These are phyloP conservation scores for Reinhardtius hippoglossoides DNA, from an alignment of 2,113 vertebrate genomes.

Conservation along the genomic window DNA sequence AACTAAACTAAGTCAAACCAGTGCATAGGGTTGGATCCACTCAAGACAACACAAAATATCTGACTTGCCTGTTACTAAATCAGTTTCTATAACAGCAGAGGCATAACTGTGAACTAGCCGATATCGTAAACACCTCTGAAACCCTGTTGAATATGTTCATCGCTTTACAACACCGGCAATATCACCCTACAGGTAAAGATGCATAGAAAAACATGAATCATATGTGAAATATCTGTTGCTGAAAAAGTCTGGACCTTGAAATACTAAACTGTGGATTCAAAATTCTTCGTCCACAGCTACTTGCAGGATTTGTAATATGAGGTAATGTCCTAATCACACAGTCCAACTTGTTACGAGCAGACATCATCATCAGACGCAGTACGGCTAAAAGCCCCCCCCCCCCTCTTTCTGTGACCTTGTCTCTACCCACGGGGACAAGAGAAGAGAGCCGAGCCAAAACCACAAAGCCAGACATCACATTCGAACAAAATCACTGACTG, in stretches of 20 bases:
- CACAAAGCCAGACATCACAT: conserved; percentile 15
- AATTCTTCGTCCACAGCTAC: conserved; percentile 25
- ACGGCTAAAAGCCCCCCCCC: background rate
- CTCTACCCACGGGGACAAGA: conserved; percentile 29
- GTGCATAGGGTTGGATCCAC: too few relatives aligned
- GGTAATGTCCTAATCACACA: conserved; percentile 36
- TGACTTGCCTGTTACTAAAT: background rate
- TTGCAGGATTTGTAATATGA: conserved; percentile 38
- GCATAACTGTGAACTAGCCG: too few relatives aligned
- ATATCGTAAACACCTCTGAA: too few relatives aligned
- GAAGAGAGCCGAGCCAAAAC: conserved; percentile 7
- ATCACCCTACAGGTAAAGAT: too few relatives aligned
- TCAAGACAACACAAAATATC: background rate
- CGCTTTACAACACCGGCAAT: too few relatives aligned
- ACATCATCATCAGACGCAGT: conserved; percentile 30
- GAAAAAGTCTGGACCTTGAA: conserved; percentile 18
- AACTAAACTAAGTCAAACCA: background rate
- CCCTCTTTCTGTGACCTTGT: conserved; percentile 44
- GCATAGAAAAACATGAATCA: background rate
- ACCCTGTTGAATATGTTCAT: too few relatives aligned
- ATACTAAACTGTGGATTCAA: conserved; percentile 28
- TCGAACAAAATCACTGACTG: conserved; percentile 5
- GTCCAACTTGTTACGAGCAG: conserved; percentile 33
- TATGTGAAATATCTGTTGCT: conserved; percentile 29
- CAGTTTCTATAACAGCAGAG: too few relatives aligned